Percentiles rank a stretch among this genome's conserved stretches.
Evolutionary conservation across 2,888 invertebrate genomes (phyloP).

Genomic region (Euproctis similis): DNA sequence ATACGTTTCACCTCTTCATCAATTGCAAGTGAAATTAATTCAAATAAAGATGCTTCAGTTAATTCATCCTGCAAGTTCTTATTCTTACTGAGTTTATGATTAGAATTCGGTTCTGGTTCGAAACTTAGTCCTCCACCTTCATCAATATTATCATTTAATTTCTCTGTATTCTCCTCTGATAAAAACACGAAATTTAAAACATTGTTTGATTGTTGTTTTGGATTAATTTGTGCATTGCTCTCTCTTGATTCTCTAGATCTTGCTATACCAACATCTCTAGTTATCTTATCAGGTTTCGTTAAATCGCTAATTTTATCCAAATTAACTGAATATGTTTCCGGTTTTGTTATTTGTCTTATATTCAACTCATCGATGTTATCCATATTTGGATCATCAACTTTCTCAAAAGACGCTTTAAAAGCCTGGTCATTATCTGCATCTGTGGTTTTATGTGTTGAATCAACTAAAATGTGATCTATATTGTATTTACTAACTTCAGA

Average conservation of each 20-base stretch:
- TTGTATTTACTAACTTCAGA: too few species aligned
- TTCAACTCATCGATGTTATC: conserved; percentile 1
- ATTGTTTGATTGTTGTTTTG: neutral
- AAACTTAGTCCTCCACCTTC: neutral
- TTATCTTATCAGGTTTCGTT: too few species aligned
- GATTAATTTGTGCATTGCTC: neutral
- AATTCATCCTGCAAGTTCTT: neutral
- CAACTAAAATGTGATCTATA: too few species aligned
- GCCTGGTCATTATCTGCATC: too few species aligned
- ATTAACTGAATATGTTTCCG: neutral
- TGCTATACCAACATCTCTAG: neutral
- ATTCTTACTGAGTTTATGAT: neutral
- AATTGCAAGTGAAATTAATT: conserved; percentile 1
- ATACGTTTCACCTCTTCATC: conserved; percentile 1
- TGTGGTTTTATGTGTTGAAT: too few species aligned
- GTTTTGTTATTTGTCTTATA: neutral
- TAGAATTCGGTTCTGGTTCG: neutral
- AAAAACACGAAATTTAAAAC: neutral
- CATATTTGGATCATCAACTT: too few species aligned
- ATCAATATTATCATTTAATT: neutral
- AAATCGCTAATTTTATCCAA: neutral
- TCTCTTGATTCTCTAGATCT: neutral
- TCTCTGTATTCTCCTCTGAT: neutral
- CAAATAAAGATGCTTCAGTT: conserved; percentile 1
- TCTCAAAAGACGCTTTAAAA: too few species aligned